Conservation (phyloP, 64 coral and sea anemone genomes). For the Acropora yongei region DNA sequence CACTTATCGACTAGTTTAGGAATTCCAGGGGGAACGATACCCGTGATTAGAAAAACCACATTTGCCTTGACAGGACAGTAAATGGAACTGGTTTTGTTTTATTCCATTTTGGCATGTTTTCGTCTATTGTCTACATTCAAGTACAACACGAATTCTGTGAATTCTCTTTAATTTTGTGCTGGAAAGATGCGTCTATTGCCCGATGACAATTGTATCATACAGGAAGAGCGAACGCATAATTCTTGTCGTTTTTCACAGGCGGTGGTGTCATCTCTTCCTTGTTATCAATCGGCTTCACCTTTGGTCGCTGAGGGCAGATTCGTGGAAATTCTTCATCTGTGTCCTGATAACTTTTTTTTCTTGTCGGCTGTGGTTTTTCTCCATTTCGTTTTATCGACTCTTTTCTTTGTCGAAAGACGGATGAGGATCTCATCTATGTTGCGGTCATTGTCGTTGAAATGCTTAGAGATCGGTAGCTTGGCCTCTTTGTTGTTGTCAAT, state of each 20-base stretch:
- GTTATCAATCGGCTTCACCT: not conserved
- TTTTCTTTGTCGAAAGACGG: not conserved
- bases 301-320: not conserved
- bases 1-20: no score
- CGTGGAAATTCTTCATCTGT: not conserved
- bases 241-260: not conserved
- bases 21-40: no score
- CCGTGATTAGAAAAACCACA: no score
- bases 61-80: no score
- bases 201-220: no score
- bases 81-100: no score
- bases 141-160: no score
- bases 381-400: not conserved
- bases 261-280: not conserved
- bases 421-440: not conserved
- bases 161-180: no score
- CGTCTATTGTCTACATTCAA: no score
- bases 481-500: slow-evolving; percentile 7
- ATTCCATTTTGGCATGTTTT: no score
- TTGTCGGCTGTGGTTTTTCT: not conserved
- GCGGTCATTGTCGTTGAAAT: not conserved
- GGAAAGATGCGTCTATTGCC: no score
- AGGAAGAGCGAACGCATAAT: not conserved
- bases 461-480: not conserved
- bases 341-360: not conserved